phyloP scores from a whole-genome alignment of 2,797 vertebrate species.

The Nyctibius grandis region DNA sequence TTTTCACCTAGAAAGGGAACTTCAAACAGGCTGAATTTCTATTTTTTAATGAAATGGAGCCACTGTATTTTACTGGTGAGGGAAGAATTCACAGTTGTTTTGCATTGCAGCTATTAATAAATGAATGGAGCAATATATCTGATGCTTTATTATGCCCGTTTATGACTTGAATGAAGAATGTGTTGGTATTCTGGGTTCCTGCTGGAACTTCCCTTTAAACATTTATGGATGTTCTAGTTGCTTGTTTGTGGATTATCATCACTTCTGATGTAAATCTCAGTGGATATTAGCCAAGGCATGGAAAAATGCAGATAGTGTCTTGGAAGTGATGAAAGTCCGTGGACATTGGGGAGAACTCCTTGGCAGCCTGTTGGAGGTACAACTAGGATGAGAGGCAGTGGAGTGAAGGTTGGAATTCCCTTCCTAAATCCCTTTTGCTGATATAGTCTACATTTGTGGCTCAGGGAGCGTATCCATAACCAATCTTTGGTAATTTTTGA shows the following conservation, averaged over 20 bases:
- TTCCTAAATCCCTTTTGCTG: not conserved
- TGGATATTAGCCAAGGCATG: not conserved
- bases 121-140: not conserved
- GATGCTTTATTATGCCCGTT: not conserved
- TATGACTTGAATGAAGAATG: not conserved
- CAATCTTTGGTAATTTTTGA: not conserved
- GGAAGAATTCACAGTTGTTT: not conserved
- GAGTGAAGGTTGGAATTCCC: not conserved
- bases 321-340: not conserved
- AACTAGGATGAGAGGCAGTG: not conserved
- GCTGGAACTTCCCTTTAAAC: not conserved
- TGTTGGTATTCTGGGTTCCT: not conserved
- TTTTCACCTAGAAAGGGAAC: not conserved
- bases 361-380: not conserved
- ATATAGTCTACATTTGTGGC: not conserved
- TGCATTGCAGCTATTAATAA: not conserved
- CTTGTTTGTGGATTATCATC: not conserved
- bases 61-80: not conserved
- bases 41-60: not conserved
- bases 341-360: fast-evolving
- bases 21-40: not conserved
- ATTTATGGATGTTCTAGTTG: not conserved
- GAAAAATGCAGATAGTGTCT: not conserved
- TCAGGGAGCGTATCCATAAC: fast-evolving
- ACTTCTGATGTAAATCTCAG: not conserved